Base-by-base conservation (phyloP, 2,888 invertebrate species). In the Scaptomyza reducta region DNA sequence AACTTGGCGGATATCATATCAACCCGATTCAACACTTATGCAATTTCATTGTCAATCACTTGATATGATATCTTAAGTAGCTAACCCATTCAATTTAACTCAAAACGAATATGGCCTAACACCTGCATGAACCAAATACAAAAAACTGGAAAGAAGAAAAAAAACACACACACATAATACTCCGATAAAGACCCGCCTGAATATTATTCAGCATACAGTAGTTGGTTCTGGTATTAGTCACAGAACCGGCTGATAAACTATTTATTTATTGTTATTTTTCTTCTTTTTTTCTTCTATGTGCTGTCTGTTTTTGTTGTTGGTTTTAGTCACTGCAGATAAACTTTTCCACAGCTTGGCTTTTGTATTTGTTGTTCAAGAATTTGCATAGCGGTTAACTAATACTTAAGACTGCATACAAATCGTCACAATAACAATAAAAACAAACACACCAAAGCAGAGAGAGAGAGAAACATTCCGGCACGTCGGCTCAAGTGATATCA, bases 401-500 rank as follows among this genome's bases (percentile, higher is more conserved):
- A 55, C 47, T 10, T 16, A 18, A n/a, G 22, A 63, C 49, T 60
- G 56, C 61, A 70, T 58, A 16, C 38, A 38, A 38, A 38, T 7
- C 70, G 56, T 65, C 45, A 33, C 38, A 25, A 51, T 44, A 31
- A 31, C 22, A 74, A 46, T 14, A 57, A 79, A 22, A 22, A 22
- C 22, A 22, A 1, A 22, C 22, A 22, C 22, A 22, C 22, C n/a
- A n/a, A n/a, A n/a, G n/a, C n/a, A n/a, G n/a, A 22, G 22, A 22
- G 22, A 22, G 22, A 3, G 22, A 22, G 22, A 22, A 22, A 38
- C 14, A 40, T 83, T 79, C 79, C 82, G 75, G 54, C 82, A 82
- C 82, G 82, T 82, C 64, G 63, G 31, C 44, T 55, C 44, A 18
- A 63, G 67, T 83, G 82, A 83, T 83, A 85, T 83, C 86, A 83